phyloP scores from a whole-genome alignment of 2,113 vertebrate genomes.

The Colaptes auratus region DNA sequence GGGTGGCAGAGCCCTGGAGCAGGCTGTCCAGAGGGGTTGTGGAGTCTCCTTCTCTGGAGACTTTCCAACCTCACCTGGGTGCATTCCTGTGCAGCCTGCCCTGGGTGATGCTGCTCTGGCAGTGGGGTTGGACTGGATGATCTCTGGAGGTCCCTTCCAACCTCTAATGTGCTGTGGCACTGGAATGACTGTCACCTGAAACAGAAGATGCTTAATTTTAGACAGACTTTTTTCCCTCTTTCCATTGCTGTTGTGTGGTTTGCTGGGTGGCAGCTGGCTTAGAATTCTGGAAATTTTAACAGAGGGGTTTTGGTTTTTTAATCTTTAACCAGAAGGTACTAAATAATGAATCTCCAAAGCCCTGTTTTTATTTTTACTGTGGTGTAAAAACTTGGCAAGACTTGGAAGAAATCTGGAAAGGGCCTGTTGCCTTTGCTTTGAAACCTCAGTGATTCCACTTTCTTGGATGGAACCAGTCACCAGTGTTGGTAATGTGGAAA shows the following conservation, averaged over 20 bases:
- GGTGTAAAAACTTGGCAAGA: not conserved
- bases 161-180: no score
- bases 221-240: not conserved
- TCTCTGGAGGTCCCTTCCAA: no score
- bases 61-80: no score
- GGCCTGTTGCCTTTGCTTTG: not conserved
- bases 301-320: no score
- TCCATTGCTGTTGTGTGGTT: not conserved
- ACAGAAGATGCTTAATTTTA: constrained; percentile 2
- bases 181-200: not conserved
- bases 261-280: not conserved
- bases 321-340: no score
- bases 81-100: no score
- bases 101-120: no score
- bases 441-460: constrained; percentile 6
- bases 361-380: not conserved
- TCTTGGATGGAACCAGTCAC: not conserved
- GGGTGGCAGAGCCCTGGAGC: no score
- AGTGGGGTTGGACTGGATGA: no score
- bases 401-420: constrained; percentile 12
- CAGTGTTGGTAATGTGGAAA: constrained; percentile 11
- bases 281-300: constrained; percentile 14
- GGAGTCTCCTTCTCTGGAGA: no score
- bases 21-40: no score
- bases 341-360: not conserved